A percentile compares a stretch with the other conserved stretches of the same genome.
Conservation (phyloP, 1,140 invertebrate genomes). For the Zophobas atratus region DNA sequence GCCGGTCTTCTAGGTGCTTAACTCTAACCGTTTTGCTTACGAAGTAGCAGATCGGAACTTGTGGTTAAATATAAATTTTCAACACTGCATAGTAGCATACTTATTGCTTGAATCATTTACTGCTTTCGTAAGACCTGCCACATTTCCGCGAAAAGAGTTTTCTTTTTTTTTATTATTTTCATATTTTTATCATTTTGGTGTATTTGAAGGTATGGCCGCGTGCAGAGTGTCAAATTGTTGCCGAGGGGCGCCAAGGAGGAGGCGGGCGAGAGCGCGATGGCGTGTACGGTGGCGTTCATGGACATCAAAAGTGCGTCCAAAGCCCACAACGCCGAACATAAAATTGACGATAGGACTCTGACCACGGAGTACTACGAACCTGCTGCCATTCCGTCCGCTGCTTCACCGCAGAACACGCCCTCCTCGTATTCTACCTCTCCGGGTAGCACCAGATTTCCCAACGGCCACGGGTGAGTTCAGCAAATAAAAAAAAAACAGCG, state of each 20-base stretch:
- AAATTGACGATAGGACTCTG: slow-evolving; percentile 87
- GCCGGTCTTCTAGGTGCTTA: no score
- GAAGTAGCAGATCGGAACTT: no score
- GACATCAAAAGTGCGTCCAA: slow-evolving; percentile 97
- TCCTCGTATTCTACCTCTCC: slow-evolving; percentile 66
- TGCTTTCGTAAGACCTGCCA: no score
- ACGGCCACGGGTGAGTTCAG: slow-evolving; percentile 66
- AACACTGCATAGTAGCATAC: no score
- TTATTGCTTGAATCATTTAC: no score
- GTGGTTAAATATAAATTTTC: no score
- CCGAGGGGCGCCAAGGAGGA: slow-evolving; percentile 70
- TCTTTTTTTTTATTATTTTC: no score
- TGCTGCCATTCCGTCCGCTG: slow-evolving; percentile 77
- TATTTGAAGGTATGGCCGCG: slow-evolving; percentile 90
- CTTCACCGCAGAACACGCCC: slow-evolving; percentile 70
- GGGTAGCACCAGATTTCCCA: slow-evolving; percentile 64
- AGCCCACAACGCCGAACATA: slow-evolving; percentile 91
- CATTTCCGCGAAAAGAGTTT: no score
- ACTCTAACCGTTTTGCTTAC: no score
- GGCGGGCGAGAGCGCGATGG: slow-evolving; percentile 72
- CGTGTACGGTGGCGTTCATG: slow-evolving; percentile 95
- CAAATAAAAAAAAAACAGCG: neutral
- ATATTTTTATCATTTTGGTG: neutral
- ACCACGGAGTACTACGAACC: slow-evolving; percentile 96
- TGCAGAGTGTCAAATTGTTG: slow-evolving; percentile 95